Base-by-base conservation (phyloP, 2,888 invertebrate species). In the Cecidostiba fungosa region DNA sequence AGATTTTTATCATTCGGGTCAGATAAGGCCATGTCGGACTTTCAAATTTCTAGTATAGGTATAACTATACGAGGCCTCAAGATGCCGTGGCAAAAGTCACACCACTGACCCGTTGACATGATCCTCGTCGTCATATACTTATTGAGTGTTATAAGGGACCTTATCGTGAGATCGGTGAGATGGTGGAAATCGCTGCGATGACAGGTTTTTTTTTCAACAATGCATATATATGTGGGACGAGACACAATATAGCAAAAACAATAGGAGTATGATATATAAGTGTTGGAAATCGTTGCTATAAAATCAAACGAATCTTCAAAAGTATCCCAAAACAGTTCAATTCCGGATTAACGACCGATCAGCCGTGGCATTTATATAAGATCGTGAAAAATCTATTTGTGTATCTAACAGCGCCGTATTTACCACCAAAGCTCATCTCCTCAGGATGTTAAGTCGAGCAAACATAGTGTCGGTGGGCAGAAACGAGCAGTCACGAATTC, bases 91-190 rank as follows among this genome's bases (percentile, higher is more conserved):
- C 29, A 32, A 32, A 16, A 29, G 69, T 69, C 32, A 69, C 69
- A 69, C 29, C 43, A 43, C 43, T 72, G 72, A 72, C 72, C 72
- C 72, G 72, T 32, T 72, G 72, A 72, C 72, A 72, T 39, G 72
- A 72, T 72, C 72, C 29, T 16, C n/a, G 5, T 16, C 54, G n/a
- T 2, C 19, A n/a, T 54, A 19, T n/a, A 54, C n/a, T 50, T 19
- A 14, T 54, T 16, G 54, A n/a, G n/a, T 16, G 54, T 54, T 43
- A 43, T 43, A 43, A 43, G 43, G 43, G 43, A 5, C 50, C 19
- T 19, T 19, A 50, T 50, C 50, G 50, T 19, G 19, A 47, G 16
- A 59, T 59, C 54, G 54, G 54, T 12, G 19, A 19, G 16, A n/a
- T 54, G 19, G n/a, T 6, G 59, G n/a, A 23, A 23, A 59, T 59